Evolutionary conservation across 2,888 invertebrate genomes (phyloP), one percentile per base, ranked within the genome.

Genomic region (Pyrochroa serraticornis): DNA sequence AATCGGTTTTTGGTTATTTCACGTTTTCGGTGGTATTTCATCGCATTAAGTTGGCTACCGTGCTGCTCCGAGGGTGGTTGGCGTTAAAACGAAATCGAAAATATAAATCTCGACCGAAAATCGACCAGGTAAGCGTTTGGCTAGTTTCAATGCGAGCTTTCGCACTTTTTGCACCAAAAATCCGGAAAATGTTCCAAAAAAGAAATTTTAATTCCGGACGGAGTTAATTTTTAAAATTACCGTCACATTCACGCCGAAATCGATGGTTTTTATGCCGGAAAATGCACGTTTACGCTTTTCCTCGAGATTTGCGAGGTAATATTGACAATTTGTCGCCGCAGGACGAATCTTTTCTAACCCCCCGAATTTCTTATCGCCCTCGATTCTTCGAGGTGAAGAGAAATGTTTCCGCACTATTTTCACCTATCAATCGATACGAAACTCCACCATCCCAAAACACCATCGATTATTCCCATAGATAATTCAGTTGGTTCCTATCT

Each of bases 31-130:
- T 75, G 69, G 75, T 76, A 77, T 78, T 77, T 79, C 69, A 67
- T 74, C 71, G 68, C 79, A 78, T 76, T 79, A 79, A 79, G 79
- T 79, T 79, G 79, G 78, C 78, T 73, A 75, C 73, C 78, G 79
- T 79, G 79, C 74, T 75, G 70, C 77, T 77, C 72, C 71, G 70
- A 78, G 77, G 79, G 78, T 77, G 79, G 75, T 78, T 76, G 72
- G 71, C 72, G 75, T 73, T 72, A 69, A 72, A 75, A 71, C 63
- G 61, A 65, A 68, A 66, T 68, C 59, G 63, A 60, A 67, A 69
- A 67, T 56, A 64, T 64, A 64, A 63, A 68, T 66, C 65, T 67
- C 70, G 71, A 68, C 59, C 56, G 62, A 63, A 66, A 36, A 48
- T 49, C 47, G 41, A 42, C 33, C 46, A 60, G 71, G 71, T 71